A percentile compares a stretch with the other conserved stretches of the same genome.
phyloP scores from a whole-genome alignment of 2,797 vertebrate species.

The Smutsia gigantea region DNA sequence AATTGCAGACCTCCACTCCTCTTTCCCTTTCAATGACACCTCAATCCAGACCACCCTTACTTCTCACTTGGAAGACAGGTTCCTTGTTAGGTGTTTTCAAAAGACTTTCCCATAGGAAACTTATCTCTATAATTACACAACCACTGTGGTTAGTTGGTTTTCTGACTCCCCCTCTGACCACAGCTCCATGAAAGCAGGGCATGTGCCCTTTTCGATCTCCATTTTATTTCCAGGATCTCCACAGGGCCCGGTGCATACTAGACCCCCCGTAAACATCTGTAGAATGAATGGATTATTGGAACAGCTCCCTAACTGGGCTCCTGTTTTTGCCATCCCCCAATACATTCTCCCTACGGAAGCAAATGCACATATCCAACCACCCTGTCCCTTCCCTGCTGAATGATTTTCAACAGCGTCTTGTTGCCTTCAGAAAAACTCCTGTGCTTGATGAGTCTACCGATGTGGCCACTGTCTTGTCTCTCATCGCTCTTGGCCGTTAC shows the following conservation, averaged over 20 bases:
- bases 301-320: neutral
- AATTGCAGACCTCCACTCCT: accelerated
- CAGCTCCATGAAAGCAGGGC: neutral
- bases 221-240: neutral
- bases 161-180: neutral
- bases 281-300: neutral
- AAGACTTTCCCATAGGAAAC: neutral
- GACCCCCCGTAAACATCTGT: neutral
- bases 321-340: neutral
- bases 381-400: neutral
- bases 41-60: neutral
- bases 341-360: neutral
- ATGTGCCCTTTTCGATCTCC: neutral
- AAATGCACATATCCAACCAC: neutral
- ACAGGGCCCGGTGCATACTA: neutral
- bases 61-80: neutral
- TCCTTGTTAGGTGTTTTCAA: neutral
- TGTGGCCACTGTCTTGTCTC: no score
- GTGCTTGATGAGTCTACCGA: neutral
- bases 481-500: neutral
- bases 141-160: neutral
- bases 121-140: neutral
- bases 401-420: neutral
- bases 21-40: neutral
- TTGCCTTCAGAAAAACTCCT: neutral